These are phyloP conservation scores for Pomatorhinus ruficollis DNA, from an alignment of 2,113 vertebrate species.

Conservation along the genomic window DNA sequence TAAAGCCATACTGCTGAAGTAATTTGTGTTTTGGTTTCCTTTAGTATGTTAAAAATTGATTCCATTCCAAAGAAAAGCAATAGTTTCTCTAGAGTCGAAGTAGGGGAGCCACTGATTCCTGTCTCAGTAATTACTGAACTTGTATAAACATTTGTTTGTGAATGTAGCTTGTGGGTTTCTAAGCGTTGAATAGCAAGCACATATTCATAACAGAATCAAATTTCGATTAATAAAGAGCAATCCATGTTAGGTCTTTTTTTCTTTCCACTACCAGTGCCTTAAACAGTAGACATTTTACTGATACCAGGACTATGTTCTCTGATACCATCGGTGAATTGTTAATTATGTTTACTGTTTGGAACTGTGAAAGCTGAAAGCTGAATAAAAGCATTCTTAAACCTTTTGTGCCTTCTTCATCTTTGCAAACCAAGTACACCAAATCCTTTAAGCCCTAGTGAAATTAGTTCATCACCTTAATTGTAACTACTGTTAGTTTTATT, in stretches of 20 bases:
- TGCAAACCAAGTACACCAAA: neutral
- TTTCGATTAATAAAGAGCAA: neutral
- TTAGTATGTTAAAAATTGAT: neutral
- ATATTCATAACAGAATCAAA: neutral
- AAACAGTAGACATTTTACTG: constrained; percentile 52
- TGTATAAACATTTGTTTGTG: neutral
- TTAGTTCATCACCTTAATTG: neutral
- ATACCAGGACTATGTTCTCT: neutral
- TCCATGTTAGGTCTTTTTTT: neutral
- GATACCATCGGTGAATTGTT: neutral
- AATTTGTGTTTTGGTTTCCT: neutral
- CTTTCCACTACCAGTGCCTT: constrained; percentile 64
- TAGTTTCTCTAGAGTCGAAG: neutral
- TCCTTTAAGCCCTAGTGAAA: neutral
- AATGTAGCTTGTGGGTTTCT: neutral
- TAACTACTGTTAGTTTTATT: neutral
- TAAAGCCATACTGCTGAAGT: constrained; percentile 41
- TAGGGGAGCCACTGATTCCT: neutral
- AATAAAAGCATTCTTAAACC: constrained; percentile 67
- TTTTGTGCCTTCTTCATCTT: neutral
- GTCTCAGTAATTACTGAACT: neutral
- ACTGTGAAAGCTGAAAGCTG: constrained; percentile 58
- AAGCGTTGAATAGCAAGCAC: neutral
- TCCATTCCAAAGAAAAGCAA: constrained; percentile 7
- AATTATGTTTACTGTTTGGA: constrained; percentile 57